Evolutionary conservation across 2,113 vertebrate species (phyloP), one percentile per base, ranked within the genome.

Genomic region (Halcyon malimbica): DNA sequence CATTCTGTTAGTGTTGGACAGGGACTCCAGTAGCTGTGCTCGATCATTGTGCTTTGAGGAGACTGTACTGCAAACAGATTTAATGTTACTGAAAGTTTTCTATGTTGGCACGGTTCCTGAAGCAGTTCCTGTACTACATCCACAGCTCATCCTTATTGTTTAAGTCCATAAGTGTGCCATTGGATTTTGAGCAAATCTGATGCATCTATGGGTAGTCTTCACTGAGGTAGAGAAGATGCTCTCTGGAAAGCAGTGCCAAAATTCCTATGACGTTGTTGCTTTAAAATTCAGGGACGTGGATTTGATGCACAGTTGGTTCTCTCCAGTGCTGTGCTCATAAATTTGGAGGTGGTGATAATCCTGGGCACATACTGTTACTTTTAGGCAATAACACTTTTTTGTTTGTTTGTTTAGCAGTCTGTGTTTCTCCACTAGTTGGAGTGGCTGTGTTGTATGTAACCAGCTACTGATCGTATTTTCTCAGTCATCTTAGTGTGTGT

Each of bases 171-270:
- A 90, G 7, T 4, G 13, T 89, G 71, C 60, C 78, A 23, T 29
- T 91, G 65, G 24, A 46, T 95, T 93, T 78, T 68, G 37, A 91
- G 57, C 65, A 78, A 60, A 68, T 56, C n/a, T 51, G 35, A 28
- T 88, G 33, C 19, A 24, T 42, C 35, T 78, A 1, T 84, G 44
- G 24, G 42, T 75, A 0, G 0, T 51, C 26, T 68, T 92, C 2
- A 4, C 57, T 91, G 67, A 2, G 1, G 17, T 76, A 68, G 83
- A 87, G 74, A 68, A 68, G 20, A 25, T 84, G 42, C 9, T 68
- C 6, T 63, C n/a, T 60, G 69, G 29, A 77, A 92, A 77, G 18
- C 62, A 42, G 31, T 74, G 37, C 37, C 24, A 89, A 87, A 79
- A 87, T 78, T 93, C 67, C 21, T 42, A 4, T 80, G 35, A 33